These are phyloP conservation scores for Harmothoe impar DNA, from an alignment of 2,888 invertebrate species.

Conservation along the genomic window DNA sequence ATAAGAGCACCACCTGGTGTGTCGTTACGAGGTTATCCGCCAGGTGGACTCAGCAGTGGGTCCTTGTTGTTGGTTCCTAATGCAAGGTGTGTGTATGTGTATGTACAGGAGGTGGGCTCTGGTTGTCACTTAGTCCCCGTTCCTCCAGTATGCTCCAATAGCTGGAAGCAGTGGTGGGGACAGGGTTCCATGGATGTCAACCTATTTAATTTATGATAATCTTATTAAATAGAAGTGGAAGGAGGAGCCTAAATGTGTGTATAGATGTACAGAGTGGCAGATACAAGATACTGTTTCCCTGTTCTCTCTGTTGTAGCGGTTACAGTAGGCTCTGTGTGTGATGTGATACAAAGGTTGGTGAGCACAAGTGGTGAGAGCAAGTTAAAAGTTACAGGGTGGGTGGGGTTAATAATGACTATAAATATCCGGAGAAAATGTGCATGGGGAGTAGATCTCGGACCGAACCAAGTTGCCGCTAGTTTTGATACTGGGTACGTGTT, in stretches of 20 bases:
- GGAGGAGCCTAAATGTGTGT: background rate
- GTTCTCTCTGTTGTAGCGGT: constrained; percentile 49
- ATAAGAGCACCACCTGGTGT: constrained; percentile 32
- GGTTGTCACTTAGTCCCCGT: background rate
- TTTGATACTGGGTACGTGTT: constrained; percentile 47
- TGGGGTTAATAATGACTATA: constrained; percentile 5
- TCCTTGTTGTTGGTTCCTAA: constrained; percentile 3
- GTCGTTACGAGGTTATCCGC: constrained; percentile 42
- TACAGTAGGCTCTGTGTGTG: constrained; percentile 49
- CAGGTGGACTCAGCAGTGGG: constrained; percentile 13
- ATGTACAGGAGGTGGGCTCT: constrained; percentile 3
- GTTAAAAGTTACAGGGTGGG: background rate
- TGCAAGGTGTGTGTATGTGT: background rate
- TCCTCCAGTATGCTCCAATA: background rate
- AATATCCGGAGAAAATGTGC: background rate
- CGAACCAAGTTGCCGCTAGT: constrained; percentile 24
- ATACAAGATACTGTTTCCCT: constrained; percentile 20
- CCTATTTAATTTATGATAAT: constrained; percentile 1
- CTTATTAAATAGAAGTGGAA: constrained; percentile 8
- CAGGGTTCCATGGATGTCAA: too few relatives aligned
- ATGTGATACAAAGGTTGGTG: constrained; percentile 38
- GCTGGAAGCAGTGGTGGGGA: background rate
- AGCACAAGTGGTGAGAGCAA: constrained; percentile 33
- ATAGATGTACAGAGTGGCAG: background rate
- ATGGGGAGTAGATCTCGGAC: constrained; percentile 6